Base-by-base conservation (phyloP, 2,888 invertebrate genomes). In the Acanthosoma haemorrhoidale region DNA sequence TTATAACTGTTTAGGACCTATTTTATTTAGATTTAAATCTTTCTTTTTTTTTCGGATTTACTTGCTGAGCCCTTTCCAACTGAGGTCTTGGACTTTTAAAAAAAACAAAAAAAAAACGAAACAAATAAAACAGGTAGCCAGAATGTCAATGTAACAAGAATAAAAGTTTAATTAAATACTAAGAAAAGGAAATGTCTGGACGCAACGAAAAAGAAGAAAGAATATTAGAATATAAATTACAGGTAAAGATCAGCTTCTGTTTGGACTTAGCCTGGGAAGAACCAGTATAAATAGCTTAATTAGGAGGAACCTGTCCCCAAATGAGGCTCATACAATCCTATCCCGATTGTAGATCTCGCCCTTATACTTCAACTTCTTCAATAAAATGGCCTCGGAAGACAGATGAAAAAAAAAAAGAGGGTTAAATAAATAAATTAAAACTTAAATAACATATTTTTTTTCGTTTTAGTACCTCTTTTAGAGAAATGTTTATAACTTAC, bases 241-340 rank as follows among this genome's bases (percentile, higher is more conserved):
- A 21, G 32, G 18, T 34, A 60, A 60, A 36, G 60, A 60, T 60
- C 60, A 60, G 60, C 60, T 60, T 60, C 60, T 60, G 60, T 60
- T 60, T 60, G 34, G 31, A 15, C 59, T 59, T 32, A 59, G 31
- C 36, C 32, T 18, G 32, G 34, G 21, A 18, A n/a, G 21, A 36
- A 60, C 36, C 60, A 36, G 60, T 60, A 60, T 60, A 60, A 60
- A 60, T 60, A 60, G 60, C 60, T 60, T 60, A 60, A 60, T 60
- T 60, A 60, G 32, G 13, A n/a, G 16, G 34, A 36, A 60, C 60
- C 60, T 32, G 60, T 21, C 34, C 36, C 21, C 60, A 60, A 60
- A 60, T 60, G 60, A 60, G 60, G 34, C 18, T 25, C 43, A 51
- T 51, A 51, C 25, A 13, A 11, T 15, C 31, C 31, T 32, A 34